Conservation (phyloP, 2,113 vertebrate genomes). For the Upupa epops region DNA sequence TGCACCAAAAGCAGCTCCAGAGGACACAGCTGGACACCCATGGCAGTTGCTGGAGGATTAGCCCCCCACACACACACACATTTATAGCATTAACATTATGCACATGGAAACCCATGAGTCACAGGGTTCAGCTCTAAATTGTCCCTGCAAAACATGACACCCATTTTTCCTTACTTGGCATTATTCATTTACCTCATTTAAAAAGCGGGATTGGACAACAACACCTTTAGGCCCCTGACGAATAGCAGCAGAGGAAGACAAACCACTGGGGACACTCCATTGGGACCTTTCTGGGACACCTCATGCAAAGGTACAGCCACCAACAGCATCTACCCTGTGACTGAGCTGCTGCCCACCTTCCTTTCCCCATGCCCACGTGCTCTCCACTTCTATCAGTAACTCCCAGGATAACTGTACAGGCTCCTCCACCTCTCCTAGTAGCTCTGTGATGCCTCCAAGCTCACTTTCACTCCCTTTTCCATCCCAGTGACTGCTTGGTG, state of each 20-base stretch:
- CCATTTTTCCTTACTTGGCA: neutral
- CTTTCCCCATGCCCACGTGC: rapidly evolving
- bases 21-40: neutral
- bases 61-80: neutral
- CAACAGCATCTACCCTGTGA: neutral
- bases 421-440: neutral
- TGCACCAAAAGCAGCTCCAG: too few species aligned
- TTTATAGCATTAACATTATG: neutral
- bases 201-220: too few species aligned
- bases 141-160: neutral
- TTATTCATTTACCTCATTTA: neutral
- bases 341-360: neutral
- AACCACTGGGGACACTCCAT: neutral
- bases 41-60: neutral
- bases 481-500: neutral
- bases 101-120: neutral
- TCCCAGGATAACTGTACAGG: neutral
- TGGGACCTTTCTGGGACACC: neutral
- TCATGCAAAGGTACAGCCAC: neutral
- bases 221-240: neutral
- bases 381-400: neutral
- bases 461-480: neutral
- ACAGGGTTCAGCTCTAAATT: neutral
- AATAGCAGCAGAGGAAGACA: neutral
- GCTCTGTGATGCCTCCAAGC: neutral